A percentile compares a stretch with the other conserved stretches of the same genome.
These are phyloP conservation scores for Propithecus coquereli DNA, from an alignment of 2,113 vertebrate species.

Conservation along the genomic window DNA sequence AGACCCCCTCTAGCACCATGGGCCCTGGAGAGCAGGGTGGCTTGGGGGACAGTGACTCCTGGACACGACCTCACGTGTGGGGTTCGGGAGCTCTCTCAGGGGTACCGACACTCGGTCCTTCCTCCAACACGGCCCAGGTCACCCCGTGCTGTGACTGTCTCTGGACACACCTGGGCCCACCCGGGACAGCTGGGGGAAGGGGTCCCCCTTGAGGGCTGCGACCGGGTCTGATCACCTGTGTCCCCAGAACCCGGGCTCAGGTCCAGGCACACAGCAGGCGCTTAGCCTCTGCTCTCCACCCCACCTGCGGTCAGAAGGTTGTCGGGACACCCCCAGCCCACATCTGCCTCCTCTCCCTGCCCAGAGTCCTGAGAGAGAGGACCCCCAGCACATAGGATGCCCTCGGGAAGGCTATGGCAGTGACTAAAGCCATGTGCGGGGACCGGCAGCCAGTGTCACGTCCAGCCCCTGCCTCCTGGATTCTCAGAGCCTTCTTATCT, in stretches of 20 bases:
- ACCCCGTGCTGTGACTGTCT: not conserved
- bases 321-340: not conserved
- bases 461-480: accelerated
- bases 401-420: no score
- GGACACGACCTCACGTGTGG: accelerated
- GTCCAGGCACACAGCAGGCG: not conserved
- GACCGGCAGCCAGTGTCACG: not conserved
- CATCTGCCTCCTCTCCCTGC: not conserved
- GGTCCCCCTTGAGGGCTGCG: not conserved
- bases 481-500: not conserved
- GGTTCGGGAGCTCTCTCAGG: not conserved
- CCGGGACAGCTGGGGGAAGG: accelerated
- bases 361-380: not conserved
- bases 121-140: accelerated
- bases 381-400: accelerated
- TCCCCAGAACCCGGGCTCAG: not conserved
- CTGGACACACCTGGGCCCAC: not conserved
- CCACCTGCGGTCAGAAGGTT: not conserved
- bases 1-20: no score
- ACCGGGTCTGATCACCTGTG: not conserved
- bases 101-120: accelerated
- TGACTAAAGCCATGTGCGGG: not conserved
- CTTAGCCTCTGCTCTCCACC: not conserved
- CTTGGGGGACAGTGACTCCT: not conserved
- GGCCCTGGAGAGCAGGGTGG: not conserved